Conservation (phyloP, 2,113 vertebrate genomes). For the Centropus unirufus region DNA sequence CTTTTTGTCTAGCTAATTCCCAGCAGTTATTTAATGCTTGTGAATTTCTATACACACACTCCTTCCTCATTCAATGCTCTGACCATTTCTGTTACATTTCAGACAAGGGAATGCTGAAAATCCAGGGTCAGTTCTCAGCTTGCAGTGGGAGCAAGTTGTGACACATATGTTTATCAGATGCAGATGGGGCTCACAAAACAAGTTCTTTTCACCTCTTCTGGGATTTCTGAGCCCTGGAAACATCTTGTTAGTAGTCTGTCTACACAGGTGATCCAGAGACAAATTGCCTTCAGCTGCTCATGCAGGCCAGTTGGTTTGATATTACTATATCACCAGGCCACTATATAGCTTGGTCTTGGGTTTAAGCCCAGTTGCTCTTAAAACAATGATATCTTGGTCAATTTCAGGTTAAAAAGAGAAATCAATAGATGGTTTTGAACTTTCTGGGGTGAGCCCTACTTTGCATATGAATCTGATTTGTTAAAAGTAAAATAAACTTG, state of each 20-base stretch:
- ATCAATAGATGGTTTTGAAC: not conserved
- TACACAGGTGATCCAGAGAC: not conserved
- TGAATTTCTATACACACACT: too few relatives aligned
- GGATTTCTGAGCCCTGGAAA: not conserved
- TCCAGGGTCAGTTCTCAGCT: not conserved
- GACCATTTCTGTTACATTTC: not conserved
- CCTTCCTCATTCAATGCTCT: not conserved
- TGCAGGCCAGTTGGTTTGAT: not conserved
- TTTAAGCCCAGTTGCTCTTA: not conserved
- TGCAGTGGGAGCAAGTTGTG: not conserved
- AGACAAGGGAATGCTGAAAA: not conserved
- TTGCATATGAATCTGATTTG: not conserved
- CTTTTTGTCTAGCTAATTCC: not conserved
- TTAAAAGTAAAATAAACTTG: not conserved
- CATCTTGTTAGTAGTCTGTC: not conserved
- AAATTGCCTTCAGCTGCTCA: not conserved
- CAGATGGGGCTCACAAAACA: not conserved
- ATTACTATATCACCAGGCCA: not conserved
- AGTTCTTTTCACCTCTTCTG: not conserved
- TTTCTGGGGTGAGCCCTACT: not conserved
- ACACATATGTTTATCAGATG: not conserved
- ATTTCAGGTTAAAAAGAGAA: not conserved
- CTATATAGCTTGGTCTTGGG: not conserved
- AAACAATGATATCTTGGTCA: not conserved
- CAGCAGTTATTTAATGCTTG: not conserved